Evolutionary conservation across 2,113 vertebrate species (phyloP).

Genomic region (Ceyx cyanopectus): DNA sequence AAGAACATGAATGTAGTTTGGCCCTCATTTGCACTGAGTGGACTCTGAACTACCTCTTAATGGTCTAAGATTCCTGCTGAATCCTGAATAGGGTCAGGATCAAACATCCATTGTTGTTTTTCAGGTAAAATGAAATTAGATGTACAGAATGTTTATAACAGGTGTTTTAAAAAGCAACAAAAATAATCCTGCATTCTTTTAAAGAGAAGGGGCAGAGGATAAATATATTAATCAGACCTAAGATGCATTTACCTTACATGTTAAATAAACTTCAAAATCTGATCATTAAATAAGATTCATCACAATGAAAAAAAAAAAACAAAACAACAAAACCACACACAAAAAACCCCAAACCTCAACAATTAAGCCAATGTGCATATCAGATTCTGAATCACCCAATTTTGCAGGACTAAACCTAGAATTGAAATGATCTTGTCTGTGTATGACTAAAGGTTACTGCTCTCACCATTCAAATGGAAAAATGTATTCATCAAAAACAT

Average conservation of each 20-base stretch:
- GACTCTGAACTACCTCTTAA: background rate
- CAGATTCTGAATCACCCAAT: conserved; percentile 25
- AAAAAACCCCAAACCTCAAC: background rate
- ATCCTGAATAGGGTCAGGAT: background rate
- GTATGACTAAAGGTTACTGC: conserved; percentile 25
- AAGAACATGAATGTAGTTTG: background rate
- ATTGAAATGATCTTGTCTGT: conserved; percentile 55
- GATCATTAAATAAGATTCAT: background rate
- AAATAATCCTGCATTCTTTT: background rate
- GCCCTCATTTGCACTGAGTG: background rate
- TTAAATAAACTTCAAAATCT: background rate
- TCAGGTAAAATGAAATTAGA: background rate
- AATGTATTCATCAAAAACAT: conserved; percentile 41
- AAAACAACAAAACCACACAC: background rate
- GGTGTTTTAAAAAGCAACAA: background rate
- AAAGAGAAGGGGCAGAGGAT: background rate
- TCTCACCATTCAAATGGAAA: conserved; percentile 23
- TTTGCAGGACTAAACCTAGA: conserved; percentile 16
- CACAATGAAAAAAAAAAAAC: background rate
- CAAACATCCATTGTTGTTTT: background rate
- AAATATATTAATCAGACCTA: background rate
- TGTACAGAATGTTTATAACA: background rate
- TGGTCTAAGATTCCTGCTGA: background rate
- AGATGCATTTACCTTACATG: background rate
- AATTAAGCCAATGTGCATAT: conserved; percentile 24